Percentiles rank a stretch among this genome's conserved stretches.
Evolutionary conservation across 2,797 vertebrate genomes (phyloP).

Genomic region (Pangasius macronema): DNA sequence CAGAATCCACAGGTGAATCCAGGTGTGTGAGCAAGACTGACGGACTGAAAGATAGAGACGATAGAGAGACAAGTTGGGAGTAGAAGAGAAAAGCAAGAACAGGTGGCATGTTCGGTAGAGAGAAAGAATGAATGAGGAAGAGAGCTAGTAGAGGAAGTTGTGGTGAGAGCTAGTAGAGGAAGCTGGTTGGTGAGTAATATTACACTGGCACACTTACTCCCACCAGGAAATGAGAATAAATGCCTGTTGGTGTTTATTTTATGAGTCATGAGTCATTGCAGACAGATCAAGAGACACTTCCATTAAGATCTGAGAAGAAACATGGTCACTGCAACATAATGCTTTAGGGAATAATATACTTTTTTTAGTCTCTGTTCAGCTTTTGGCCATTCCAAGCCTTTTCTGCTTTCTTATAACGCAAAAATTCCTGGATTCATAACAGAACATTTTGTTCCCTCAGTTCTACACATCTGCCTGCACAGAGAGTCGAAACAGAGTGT

Average conservation of each 20-base stretch:
- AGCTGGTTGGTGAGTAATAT: background rate
- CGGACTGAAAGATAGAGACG: background rate
- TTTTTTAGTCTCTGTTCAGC: background rate
- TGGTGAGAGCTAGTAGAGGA: background rate
- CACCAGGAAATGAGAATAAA: constrained; percentile 3
- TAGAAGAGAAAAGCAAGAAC: background rate
- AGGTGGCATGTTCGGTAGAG: background rate
- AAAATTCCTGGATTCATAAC: background rate
- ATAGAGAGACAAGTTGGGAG: too few species aligned
- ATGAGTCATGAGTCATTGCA: constrained; percentile 13
- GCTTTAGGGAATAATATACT: background rate
- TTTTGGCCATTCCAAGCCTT: background rate
- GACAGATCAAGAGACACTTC: background rate
- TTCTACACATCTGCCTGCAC: background rate
- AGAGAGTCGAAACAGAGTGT: background rate
- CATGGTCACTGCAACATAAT: background rate
- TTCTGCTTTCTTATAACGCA: background rate
- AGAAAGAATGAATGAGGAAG: background rate
- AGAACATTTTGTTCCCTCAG: background rate
- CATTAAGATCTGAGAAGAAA: constrained; percentile 1
- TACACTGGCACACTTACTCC: background rate
- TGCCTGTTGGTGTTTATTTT: background rate
- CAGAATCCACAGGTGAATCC: background rate
- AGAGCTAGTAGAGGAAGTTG: background rate
- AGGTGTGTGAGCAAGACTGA: background rate